Conservation (phyloP, 2,888 invertebrate genomes). For the Drosophila nigricruria region DNA sequence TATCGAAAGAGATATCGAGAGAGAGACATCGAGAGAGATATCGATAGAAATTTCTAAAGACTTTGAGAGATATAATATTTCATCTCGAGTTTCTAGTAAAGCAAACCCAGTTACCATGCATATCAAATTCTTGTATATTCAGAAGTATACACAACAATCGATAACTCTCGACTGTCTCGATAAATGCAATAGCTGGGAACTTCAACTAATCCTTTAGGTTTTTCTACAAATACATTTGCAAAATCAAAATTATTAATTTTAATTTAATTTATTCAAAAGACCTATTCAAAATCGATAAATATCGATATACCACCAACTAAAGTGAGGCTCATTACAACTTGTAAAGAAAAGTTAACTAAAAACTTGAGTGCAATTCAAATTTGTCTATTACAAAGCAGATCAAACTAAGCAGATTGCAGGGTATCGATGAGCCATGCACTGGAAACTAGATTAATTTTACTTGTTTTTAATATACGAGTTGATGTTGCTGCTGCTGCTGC, state of each 20-base stretch:
- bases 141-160: too few relatives aligned
- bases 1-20: background rate
- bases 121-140: too few relatives aligned
- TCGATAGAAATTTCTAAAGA: too few relatives aligned
- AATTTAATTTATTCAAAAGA: too few relatives aligned
- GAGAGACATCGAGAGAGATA: background rate
- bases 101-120: too few relatives aligned
- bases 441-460: background rate
- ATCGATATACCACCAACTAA: background rate
- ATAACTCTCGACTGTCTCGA: too few relatives aligned
- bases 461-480: conserved; percentile 34
- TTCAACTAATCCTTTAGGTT: too few relatives aligned
- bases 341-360: background rate
- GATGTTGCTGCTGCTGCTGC: conserved; percentile 24
- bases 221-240: too few relatives aligned
- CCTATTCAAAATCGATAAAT: background rate
- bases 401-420: background rate
- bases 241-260: too few relatives aligned
- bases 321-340: background rate
- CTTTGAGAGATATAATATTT: too few relatives aligned
- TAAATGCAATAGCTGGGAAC: too few relatives aligned
- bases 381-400: background rate
- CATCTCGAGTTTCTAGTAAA: too few relatives aligned
- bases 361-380: background rate
- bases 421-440: background rate